These are phyloP conservation scores for Danio rerio DNA, from an alignment of 2,113 vertebrate genomes.

Conservation along the genomic window DNA sequence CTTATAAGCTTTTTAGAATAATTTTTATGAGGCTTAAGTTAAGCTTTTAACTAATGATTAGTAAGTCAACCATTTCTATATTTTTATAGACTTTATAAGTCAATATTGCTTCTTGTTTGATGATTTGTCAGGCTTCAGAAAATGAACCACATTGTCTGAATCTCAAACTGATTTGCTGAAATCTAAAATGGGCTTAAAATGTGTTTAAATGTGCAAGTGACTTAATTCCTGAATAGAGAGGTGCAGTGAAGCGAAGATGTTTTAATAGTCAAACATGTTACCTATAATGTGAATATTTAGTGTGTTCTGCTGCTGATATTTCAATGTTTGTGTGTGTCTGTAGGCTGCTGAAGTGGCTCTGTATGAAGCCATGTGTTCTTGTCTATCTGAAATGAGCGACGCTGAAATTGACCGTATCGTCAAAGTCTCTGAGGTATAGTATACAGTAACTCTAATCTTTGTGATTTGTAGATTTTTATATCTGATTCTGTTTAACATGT, in stretches of 20 bases:
- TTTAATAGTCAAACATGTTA: background rate
- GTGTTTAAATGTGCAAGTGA: too few species aligned
- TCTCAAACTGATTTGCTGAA: too few species aligned
- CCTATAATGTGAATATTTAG: background rate
- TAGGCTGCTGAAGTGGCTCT: slow-evolving; percentile 82
- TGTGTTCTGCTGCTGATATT: background rate
- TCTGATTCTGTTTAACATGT: background rate
- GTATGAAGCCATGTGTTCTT: slow-evolving; percentile 82
- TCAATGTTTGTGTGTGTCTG: slow-evolving; percentile 47
- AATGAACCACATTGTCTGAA: too few species aligned
- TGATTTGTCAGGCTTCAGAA: too few species aligned
- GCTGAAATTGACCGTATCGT: slow-evolving; percentile 79
- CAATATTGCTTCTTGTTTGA: too few species aligned
- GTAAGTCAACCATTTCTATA: too few species aligned
- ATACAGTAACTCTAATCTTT: background rate
- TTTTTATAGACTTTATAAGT: too few species aligned
- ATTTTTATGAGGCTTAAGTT: too few species aligned
- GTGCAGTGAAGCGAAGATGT: background rate
- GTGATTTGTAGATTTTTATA: background rate
- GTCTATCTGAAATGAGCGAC: slow-evolving; percentile 90
- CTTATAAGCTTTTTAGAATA: too few species aligned
- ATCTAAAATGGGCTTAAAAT: too few species aligned
- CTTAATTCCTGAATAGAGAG: too few species aligned
- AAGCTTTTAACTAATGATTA: too few species aligned
- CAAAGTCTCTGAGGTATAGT: slow-evolving; percentile 81